phyloP scores from a whole-genome alignment of 2,888 invertebrate species.

The Dascillus cervinus region DNA sequence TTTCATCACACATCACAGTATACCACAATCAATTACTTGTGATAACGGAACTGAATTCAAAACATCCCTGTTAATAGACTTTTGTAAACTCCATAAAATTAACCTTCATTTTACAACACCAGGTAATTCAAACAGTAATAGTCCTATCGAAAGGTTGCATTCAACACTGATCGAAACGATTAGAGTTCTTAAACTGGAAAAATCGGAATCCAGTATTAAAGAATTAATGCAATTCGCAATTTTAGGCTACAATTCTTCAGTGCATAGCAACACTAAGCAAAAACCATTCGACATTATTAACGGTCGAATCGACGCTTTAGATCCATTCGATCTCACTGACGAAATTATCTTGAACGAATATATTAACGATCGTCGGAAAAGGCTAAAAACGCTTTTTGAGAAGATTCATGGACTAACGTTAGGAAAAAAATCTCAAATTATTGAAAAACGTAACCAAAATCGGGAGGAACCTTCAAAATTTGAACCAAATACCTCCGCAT shows the following conservation, averaged over 20 bases:
- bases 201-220: conserved; percentile 2
- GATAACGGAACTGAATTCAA: conserved; percentile 12
- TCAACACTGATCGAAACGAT: conserved; percentile 7
- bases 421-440: conserved; percentile 4
- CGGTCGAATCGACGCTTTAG: too few relatives aligned
- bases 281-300: conserved; percentile 6
- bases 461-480: conserved; percentile 3
- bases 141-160: conserved; percentile 9
- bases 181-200: conserved; percentile 5
- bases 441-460: conserved; percentile 8
- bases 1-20: conserved; percentile 11
- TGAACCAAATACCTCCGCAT: neutral
- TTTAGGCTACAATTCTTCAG: conserved; percentile 8
- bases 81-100: conserved; percentile 12
- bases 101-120: conserved; percentile 11
- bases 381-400: conserved; percentile 3
- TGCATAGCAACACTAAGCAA: conserved; percentile 5
- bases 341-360: conserved; percentile 5
- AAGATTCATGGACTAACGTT: conserved; percentile 1
- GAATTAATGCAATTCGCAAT: conserved; percentile 6
- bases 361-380: conserved; percentile 4
- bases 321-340: conserved; percentile 3
- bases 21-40: conserved; percentile 8
- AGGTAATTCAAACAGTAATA: conserved; percentile 11
- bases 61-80: conserved; percentile 6